Evolutionary conservation across 2,113 vertebrate genomes (phyloP).

Genomic region (Egretta garzetta): DNA sequence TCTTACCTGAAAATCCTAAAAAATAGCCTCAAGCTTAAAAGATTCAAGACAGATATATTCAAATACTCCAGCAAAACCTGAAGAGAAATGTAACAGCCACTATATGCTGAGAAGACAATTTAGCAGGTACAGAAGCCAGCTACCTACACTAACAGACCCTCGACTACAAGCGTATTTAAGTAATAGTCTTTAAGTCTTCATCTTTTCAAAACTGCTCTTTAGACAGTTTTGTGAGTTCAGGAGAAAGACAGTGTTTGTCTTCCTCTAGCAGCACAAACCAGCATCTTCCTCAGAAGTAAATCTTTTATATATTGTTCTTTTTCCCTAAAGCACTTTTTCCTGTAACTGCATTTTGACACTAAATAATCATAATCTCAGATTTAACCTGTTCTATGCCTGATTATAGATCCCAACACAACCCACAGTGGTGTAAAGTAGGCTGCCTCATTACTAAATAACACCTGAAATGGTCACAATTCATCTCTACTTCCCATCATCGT

Average conservation of each 20-base stretch:
- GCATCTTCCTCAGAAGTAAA: background rate
- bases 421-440: background rate
- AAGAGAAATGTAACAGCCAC: background rate
- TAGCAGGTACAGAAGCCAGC: background rate
- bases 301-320: background rate
- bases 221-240: background rate
- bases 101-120: background rate
- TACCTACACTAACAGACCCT: background rate
- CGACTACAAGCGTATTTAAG: background rate
- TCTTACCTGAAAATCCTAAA: background rate
- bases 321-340: background rate
- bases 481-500: background rate
- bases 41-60: background rate
- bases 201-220: background rate
- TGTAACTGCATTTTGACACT: background rate
- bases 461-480: background rate
- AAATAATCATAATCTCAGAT: background rate
- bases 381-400: background rate
- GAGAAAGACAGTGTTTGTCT: background rate
- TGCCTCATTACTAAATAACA: background rate
- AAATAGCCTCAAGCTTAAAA: background rate
- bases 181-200: background rate
- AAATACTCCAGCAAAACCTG: background rate
- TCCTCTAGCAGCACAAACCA: background rate
- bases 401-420: background rate